phyloP scores from a whole-genome alignment of 2,888 invertebrate genomes.

The Tinea trinotella region DNA sequence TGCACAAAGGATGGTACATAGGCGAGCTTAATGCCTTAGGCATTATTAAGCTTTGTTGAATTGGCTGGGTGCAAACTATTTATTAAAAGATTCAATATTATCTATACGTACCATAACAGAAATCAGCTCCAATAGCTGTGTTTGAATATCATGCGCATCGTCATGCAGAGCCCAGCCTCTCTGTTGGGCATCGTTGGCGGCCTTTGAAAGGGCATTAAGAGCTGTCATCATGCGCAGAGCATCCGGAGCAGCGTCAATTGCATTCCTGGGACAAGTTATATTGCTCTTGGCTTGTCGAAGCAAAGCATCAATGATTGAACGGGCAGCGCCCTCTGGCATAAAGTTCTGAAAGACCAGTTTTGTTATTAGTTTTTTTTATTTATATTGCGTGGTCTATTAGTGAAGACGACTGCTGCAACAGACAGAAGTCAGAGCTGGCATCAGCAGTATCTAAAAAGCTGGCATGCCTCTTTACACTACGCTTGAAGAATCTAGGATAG shows the following conservation, averaged over 20 bases:
- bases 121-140: constrained; percentile 85
- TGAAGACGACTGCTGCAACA: no score
- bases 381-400: no score
- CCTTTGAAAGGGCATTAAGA: constrained; percentile 86
- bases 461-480: no score
- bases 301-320: constrained; percentile 60
- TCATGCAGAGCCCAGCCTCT: constrained; percentile 96
- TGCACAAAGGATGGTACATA: no score
- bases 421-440: neutral
- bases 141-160: constrained; percentile 90
- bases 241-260: constrained; percentile 87
- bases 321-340: constrained; percentile 59
- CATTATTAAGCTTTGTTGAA: no score
- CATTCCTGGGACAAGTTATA: constrained; percentile 70
- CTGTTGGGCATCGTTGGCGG: constrained; percentile 96
- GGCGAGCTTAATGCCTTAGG: no score
- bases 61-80: no score
- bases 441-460: neutral
- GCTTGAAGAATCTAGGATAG: no score
- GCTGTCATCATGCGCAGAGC: constrained; percentile 86
- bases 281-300: constrained; percentile 62
- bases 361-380: neutral
- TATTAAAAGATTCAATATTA: no score
- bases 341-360: constrained; percentile 50
- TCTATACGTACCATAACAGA: constrained; percentile 81